Evolutionary conservation across 2,888 invertebrate species (phyloP), one percentile per base, ranked within the genome.

Genomic region (Chrysopilus asiliformis): DNA sequence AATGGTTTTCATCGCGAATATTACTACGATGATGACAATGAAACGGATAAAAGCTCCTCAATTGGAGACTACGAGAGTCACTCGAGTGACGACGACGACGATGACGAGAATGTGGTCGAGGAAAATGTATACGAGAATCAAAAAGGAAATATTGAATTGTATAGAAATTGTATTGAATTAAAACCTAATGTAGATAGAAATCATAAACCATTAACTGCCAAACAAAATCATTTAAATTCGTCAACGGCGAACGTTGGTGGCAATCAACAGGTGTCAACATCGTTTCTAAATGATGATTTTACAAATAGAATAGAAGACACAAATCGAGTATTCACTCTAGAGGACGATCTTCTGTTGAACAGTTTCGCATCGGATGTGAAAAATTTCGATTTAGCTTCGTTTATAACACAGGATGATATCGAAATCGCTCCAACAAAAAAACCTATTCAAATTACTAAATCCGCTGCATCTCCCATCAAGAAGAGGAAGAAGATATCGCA

Each of bases 41-140:
- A 34, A 25, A 27, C 34, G 4, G 58, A 58, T 27, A n/a, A n/a
- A n/a, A 59, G 58, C 34, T 60, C 58, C 6, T 61, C 60, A 3
- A 60, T 60, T 38, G 60, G 55, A 9, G 60, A 60, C 38, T 61
- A 61, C 43, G 62, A 61, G 44, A 61, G 62, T 31, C 60, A 60
- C 33, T 51, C 60, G 4, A 60, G 62, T 43, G 60, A 61, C 38
- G 61, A 37, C 9, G 19, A 26, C 18, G 24, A 32, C 12, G 19
- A 22, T 19, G 29, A 30, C 9, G n/a, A n/a, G n/a, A n/a, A n/a
- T n/a, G 18, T 19, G 2, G n/a, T n/a, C n/a, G n/a, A n/a, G n/a
- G n/a, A n/a, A n/a, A n/a, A n/a, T n/a, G n/a, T n/a, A n/a, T n/a
- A n/a, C n/a, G n/a, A n/a, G n/a, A n/a, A n/a, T n/a, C n/a, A n/a